Evolutionary conservation across 2,888 invertebrate species (phyloP).

Genomic region (Macaria notata): DNA sequence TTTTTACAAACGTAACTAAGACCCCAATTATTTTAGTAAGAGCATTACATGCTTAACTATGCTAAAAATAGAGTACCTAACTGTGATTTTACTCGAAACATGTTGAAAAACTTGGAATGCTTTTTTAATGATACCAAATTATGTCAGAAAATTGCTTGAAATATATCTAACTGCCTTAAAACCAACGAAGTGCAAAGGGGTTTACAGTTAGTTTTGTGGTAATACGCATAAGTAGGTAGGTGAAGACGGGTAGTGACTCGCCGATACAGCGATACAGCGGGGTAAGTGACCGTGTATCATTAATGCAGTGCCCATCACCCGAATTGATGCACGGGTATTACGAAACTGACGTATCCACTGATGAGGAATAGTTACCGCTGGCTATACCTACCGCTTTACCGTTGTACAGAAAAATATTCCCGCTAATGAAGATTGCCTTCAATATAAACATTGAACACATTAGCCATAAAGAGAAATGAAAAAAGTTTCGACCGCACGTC

Average conservation of each 20-base stretch:
- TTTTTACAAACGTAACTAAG: slow-evolving; percentile 21
- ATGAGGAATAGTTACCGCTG: slow-evolving; percentile 34
- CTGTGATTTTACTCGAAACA: slow-evolving; percentile 13
- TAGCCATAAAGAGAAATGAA: slow-evolving; percentile 18
- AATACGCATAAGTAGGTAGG: slow-evolving; percentile 12
- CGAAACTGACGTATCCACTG: slow-evolving; percentile 40
- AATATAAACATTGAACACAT: slow-evolving; percentile 25
- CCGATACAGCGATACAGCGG: slow-evolving; percentile 53
- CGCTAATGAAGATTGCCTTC: slow-evolving; percentile 37
- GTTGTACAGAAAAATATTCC: slow-evolving; percentile 25
- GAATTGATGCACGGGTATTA: slow-evolving; percentile 42
- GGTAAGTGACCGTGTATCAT: slow-evolving; percentile 51
- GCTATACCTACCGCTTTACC: slow-evolving; percentile 31
- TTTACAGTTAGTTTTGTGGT: slow-evolving; percentile 62
- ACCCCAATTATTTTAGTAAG: slow-evolving; percentile 6
- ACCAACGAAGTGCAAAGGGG: slow-evolving; percentile 67
- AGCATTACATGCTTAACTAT: slow-evolving; percentile 1
- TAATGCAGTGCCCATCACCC: slow-evolving; percentile 54
- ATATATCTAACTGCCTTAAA: slow-evolving; percentile 55
- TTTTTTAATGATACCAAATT: slow-evolving; percentile 32
- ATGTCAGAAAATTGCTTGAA: slow-evolving; percentile 27
- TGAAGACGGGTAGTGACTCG: slow-evolving; percentile 47
- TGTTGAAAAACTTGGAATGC: slow-evolving; percentile 22
- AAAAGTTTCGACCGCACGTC: slow-evolving; percentile 7
- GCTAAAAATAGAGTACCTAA: slow-evolving; percentile 13